Evolutionary conservation across 2,113 vertebrate genomes (phyloP), one percentile per base, ranked within the genome.

Genomic region (Crotalus horridus): DNA sequence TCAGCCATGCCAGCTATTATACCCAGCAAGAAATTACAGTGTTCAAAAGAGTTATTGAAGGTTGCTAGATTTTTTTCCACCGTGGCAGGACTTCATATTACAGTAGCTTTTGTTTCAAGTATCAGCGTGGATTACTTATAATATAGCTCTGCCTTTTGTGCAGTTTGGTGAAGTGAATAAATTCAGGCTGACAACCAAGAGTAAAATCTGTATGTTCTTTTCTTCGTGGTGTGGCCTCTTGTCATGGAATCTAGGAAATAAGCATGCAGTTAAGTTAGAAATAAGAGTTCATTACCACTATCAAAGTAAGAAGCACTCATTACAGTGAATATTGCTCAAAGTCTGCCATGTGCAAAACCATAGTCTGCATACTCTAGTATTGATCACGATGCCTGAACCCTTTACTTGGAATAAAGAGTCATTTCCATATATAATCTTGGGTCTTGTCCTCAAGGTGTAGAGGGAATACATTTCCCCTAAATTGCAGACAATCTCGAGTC

Each of bases 131-230:
- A 86, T 93, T 2, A 1, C 89, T 92, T 96, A 74, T 43, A 92
- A 89, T 93, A 55, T 85, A 48, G 89, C 23, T 93, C 92, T 89
- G 93, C 93, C 93, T 89, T 89, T 0, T 92, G 94, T 89, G 85
- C 33, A 93, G 93, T n/a, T 43, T 94, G 91, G 87, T 93, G 93
- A 92, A 96, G 95, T 94, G 94, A 94, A 6, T 95, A 95, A 95
- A 92, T n/a, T 91, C 94, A 89, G 89, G 88, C 94, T 96, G 95
- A 94, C 95, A 94, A 93, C 33, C 55, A 91, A 91, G 95, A 95
- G 94, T 3, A 8, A 94, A 94, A 96, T 96, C 88, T 20, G 95
- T 96, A 92, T 0, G 1, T 90, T 89, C 94, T 95, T 90, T 74
- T 53, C 10, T 55, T 92, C 92, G 92, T 96, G 93, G 94, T 20